Evolutionary conservation across 2,888 invertebrate species (phyloP).

Genomic region (Athalia circularis): DNA sequence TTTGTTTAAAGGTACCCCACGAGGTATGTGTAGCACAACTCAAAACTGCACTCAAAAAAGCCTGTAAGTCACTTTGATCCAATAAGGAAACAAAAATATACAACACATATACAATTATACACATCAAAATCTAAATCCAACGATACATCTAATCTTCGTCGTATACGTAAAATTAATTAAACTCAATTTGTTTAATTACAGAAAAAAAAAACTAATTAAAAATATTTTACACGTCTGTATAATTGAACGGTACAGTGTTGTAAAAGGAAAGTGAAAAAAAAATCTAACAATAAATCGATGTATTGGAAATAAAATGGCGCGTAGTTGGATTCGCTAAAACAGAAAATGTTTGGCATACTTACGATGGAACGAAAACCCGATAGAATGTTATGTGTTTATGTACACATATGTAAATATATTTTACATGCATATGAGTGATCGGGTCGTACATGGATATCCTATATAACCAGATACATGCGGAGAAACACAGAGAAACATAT

Average conservation of each 20-base stretch:
- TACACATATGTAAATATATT: no score
- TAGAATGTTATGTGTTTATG: background rate
- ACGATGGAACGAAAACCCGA: background rate
- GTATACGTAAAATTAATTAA: no score
- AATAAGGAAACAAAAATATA: conserved; percentile 42
- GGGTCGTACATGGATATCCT: background rate
- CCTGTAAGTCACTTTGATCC: conserved; percentile 68
- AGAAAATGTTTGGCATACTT: conserved; percentile 31
- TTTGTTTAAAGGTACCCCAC: conserved; percentile 73
- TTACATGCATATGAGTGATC: background rate
- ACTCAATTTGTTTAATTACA: no score
- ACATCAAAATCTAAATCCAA: conserved; percentile 5
- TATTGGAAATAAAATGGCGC: background rate
- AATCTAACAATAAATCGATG: conserved; percentile 2
- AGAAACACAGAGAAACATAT: background rate
- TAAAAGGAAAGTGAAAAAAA: no score
- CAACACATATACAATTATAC: conserved; percentile 28
- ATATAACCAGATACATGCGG: background rate
- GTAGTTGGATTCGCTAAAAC: background rate
- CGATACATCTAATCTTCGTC: no score
- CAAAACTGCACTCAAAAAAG: conserved; percentile 64
- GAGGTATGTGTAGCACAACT: conserved; percentile 73
- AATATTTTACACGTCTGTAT: no score
- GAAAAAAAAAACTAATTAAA: no score
- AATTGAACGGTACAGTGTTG: no score